Evolutionary conservation across 1,140 invertebrate species (phyloP), one percentile per base, ranked within the genome.

Genomic region (Amyelois transitella): DNA sequence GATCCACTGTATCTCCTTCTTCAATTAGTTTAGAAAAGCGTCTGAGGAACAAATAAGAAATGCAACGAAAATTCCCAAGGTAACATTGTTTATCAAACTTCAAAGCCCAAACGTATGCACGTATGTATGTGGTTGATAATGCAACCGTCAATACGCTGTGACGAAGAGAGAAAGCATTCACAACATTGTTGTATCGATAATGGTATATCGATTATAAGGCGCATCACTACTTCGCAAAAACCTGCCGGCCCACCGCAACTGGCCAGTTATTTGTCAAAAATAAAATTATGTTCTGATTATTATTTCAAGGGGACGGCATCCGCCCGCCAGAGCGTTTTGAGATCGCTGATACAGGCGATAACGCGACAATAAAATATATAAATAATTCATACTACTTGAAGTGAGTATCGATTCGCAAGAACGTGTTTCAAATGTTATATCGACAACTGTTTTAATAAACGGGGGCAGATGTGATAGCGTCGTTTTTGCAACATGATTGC

Each of bases 401-500:
- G 62, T 71, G 66, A 69, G 77, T 80, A 83, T 79, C 81, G 81
- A 87, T 85, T 82, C 81, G 67, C 75, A 87, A 82, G 84, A 85
- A 85, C 84, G 84, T 82, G 84, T 84, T 73, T 85, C 74, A 84
- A 82, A 85, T 82, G 76, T 85, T 85, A 81, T 85, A 83, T 81
- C 80, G 72, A 71, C n/a, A n/a, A n/a, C 55, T 64, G 51, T 58
- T 81, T 84, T 83, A 84, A 81, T 84, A 83, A 86, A 83, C 77
- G 78, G 69, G 65, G 54, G 79, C 81, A 85, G 81, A 83, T 85
- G 80, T 75, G 32, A 64, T 52, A 53, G 57, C 54, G 66, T 61
- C 71, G 68, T 77, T 81, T 67, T 83, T 74, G 66, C 51, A 60
- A 32, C 51, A 57, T 66, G 71, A 72, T 69, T 69, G 65, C 69